Base-by-base conservation (phyloP, 2,797 vertebrate genomes). In the Vireo griseus region DNA sequence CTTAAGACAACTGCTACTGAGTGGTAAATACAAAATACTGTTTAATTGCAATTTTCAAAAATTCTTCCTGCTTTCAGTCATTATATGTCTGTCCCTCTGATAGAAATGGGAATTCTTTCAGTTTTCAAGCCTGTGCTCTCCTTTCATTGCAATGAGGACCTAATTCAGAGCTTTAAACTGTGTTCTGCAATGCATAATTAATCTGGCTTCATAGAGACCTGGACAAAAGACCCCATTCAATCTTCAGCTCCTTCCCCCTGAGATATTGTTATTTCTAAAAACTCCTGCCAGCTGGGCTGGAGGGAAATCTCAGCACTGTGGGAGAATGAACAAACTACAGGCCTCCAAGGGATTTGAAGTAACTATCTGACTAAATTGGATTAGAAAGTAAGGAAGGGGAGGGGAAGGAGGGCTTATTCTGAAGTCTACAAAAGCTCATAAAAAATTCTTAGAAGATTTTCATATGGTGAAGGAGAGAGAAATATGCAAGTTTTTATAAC, bases 141-240 rank as follows among this genome's bases (percentile, higher is more conserved):
- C 95, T 98, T 98, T 97, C 96, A 98, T 96, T 95, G 96, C 97
- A 95, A 95, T 80, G 96, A 97, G 97, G 95, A 96, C 96, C 96
- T 96, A 97, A 98, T 97, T 97, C 97, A 96, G 97, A 94, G 97
- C 96, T 98, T 96, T 97, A 97, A 97, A 97, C 98, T 95, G 96
- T 98, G 98, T 98, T 98, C 98, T 97, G 92, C 97, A 94, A 98
- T 98, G 98, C 98, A 99, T 99, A 99, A 99, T 99, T 99, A 99
- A 99, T 99, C 98, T 98, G 98, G 98, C 98, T 98, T 98, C 98
- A 98, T 98, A 98, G 98, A 98, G 98, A 97, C 97, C 92, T n/a
- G 97, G 98, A 99, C 99, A 99, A 99, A 98, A 98, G 98, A 97
- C 97, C 98, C 98, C 98, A 99, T 99, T 99, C 98, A 99, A 98